These are phyloP conservation scores for Dendronephthya gigantea DNA, from an alignment of 64 coral and sea anemone genomes.

Conservation along the genomic window DNA sequence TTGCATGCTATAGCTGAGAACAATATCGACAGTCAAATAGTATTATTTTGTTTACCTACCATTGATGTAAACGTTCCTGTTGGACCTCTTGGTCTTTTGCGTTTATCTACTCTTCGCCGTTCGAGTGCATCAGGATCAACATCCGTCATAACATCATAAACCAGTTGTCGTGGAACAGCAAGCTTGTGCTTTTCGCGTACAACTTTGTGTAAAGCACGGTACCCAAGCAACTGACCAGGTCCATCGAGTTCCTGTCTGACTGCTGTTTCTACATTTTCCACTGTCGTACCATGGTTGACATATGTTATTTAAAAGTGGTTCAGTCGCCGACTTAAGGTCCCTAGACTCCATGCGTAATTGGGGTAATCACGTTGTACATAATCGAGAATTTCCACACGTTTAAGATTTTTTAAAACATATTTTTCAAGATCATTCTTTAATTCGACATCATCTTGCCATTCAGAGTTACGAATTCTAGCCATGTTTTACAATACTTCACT, in stretches of 20 bases:
- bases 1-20: no score
- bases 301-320: constrained; percentile 4
- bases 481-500: no score
- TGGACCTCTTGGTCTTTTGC: constrained; percentile 4
- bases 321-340: constrained; percentile 18
- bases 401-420: no score
- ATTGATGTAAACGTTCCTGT: constrained; percentile 12
- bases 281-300: constrained; percentile 9
- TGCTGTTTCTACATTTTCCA: constrained; percentile 15
- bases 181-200: constrained; percentile 14
- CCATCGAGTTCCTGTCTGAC: constrained; percentile 6
- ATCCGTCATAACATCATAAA: constrained; percentile 4
- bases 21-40: not conserved
- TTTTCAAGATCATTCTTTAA: not conserved
- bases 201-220: constrained; percentile 11
- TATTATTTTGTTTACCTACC: not conserved
- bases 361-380: constrained; percentile 9
- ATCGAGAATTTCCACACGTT: not conserved
- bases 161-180: constrained; percentile 10
- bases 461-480: no score
- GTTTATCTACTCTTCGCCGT: not conserved
- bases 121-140: not conserved
- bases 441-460: no score
- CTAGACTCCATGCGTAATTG: constrained; percentile 12
- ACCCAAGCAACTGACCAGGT: constrained; percentile 8